A percentile compares a stretch with the other conserved stretches of the same genome.
Conservation (phyloP, 2,797 vertebrate species). For the Brachymystax lenok region DNA sequence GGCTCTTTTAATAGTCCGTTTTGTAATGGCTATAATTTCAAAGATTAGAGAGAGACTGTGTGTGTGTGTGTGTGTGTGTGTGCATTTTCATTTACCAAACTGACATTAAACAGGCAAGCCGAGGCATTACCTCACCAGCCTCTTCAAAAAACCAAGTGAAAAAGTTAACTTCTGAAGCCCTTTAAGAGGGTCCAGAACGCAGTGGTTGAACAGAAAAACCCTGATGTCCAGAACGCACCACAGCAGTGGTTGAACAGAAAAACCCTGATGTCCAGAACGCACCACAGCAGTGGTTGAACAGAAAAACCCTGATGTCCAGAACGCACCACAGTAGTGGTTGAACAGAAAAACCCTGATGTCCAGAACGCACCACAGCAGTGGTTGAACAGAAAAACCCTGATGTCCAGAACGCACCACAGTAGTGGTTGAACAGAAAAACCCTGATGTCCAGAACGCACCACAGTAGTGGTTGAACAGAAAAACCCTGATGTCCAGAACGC, state of each 20-base stretch:
- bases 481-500: neutral
- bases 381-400: neutral
- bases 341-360: neutral
- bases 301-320: neutral
- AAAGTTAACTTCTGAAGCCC: neutral
- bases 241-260: neutral
- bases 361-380: neutral
- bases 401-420: neutral
- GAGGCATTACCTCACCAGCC: slow-evolving; percentile 12
- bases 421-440: neutral
- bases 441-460: neutral
- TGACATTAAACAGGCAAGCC: slow-evolving; percentile 2
- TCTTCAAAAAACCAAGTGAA: neutral
- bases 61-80: neutral
- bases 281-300: neutral
- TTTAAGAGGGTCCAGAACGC: neutral
- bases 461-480: neutral
- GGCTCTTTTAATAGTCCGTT: neutral
- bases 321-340: neutral
- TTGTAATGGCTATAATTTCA: neutral
- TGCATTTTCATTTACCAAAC: neutral
- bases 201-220: neutral
- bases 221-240: neutral
- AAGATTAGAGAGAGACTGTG: neutral
- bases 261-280: neutral